Evolutionary conservation across 2,888 invertebrate genomes (phyloP).

Genomic region (Prenolepis imparis): DNA sequence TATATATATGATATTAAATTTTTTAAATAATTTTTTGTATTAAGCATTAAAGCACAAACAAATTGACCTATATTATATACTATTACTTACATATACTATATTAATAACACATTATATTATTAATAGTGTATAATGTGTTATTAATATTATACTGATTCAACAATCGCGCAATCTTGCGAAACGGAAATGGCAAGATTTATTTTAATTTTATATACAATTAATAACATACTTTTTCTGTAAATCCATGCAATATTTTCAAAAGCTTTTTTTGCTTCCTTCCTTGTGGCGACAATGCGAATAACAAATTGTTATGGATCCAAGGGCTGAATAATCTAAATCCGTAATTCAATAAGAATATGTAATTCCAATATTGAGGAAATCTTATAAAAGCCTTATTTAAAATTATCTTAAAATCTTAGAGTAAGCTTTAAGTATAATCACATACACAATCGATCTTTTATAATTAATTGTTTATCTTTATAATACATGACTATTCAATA

Average conservation of each 20-base stretch:
- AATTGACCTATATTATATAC: no score
- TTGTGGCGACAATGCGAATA: slow-evolving; percentile 87
- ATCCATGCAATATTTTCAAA: slow-evolving; percentile 87
- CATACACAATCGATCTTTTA: no score
- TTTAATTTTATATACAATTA: no score
- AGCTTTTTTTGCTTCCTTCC: slow-evolving; percentile 87
- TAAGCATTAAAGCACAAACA: background rate
- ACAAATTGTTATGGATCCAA: slow-evolving; percentile 87
- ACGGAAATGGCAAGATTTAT: no score
- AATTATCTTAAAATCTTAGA: background rate
- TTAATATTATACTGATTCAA: no score
- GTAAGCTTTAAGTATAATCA: no score
- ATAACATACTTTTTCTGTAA: slow-evolving; percentile 86
- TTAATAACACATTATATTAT: no score
- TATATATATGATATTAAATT: background rate
- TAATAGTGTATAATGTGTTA: no score
- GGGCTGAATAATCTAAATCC: slow-evolving; percentile 83
- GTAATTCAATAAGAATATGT: background rate
- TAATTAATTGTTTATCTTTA: no score
- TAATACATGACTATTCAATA: background rate
- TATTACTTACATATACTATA: no score
- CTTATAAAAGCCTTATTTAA: background rate
- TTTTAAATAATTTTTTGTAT: background rate
- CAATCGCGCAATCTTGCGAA: background rate
- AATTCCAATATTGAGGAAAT: background rate